These are phyloP conservation scores for Steatornis caripensis DNA, from an alignment of 2,113 vertebrate species.

Conservation along the genomic window DNA sequence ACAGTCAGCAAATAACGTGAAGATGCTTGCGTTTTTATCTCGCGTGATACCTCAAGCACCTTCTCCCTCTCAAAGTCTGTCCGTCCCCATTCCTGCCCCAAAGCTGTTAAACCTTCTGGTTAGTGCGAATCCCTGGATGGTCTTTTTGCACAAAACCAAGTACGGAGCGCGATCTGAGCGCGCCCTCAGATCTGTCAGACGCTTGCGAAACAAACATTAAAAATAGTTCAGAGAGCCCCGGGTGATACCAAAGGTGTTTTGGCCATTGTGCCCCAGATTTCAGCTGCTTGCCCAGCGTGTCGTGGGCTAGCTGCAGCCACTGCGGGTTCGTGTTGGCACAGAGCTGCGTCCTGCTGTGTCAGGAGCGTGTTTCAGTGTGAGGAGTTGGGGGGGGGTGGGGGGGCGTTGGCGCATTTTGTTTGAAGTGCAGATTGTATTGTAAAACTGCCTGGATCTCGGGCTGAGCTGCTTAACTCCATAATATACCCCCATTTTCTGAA, in stretches of 20 bases:
- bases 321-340: not conserved
- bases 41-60: not conserved
- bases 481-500: not conserved
- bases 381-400: too few relatives aligned
- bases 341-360: not conserved
- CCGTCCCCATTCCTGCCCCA: not conserved
- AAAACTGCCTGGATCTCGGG: not conserved
- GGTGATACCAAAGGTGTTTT: accelerated
- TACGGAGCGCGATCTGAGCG: accelerated
- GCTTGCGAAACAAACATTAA: not conserved
- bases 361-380: too few relatives aligned
- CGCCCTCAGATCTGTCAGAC: accelerated
- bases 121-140: not conserved
- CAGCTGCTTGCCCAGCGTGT: not conserved
- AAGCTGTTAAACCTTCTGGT: not conserved
- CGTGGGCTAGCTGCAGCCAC: not conserved
- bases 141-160: too few relatives aligned
- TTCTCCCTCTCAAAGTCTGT: not conserved
- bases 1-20: not conserved
- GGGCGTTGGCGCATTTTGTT: not conserved
- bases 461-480: too few relatives aligned
- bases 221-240: too few relatives aligned
- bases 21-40: not conserved
- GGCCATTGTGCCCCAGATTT: not conserved
- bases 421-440: not conserved